Evolutionary conservation across 2,888 invertebrate species (phyloP).

Genomic region (Cancer borealis): DNA sequence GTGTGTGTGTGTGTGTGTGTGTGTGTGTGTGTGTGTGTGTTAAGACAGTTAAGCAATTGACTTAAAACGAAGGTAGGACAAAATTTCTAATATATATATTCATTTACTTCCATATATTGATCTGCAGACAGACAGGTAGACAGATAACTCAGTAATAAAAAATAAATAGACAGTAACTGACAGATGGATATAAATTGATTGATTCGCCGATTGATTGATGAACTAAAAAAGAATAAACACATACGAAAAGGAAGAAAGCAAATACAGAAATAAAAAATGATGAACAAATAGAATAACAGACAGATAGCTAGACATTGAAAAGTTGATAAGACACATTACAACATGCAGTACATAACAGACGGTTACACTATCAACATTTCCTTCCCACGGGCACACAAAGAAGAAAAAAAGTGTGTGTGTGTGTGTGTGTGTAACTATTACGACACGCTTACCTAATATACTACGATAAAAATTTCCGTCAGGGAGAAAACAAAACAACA

Average conservation of each 20-base stretch:
- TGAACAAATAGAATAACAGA: too few species aligned
- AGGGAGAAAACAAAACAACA: neutral
- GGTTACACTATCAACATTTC: too few species aligned
- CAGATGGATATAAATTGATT: neutral
- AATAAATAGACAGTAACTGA: neutral
- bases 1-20: slow-evolving; percentile 40
- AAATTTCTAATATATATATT: neutral
- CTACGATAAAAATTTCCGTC: neutral
- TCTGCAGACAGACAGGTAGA: neutral
- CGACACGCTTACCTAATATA: neutral
- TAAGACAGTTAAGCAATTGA: too few species aligned
- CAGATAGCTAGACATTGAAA: too few species aligned
- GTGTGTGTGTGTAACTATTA: neutral
- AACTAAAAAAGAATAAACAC: too few species aligned
- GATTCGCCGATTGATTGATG: too few species aligned
- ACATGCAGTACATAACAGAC: too few species aligned
- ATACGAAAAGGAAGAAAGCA: too few species aligned
- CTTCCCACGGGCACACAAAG: neutral
- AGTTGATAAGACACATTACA: too few species aligned
- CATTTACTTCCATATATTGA: neutral
- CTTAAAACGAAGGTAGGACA: neutral
- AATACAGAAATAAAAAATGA: too few species aligned
- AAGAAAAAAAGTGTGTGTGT: neutral
- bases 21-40: slow-evolving; percentile 12
- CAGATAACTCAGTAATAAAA: neutral